These are phyloP conservation scores for Trichogramma pretiosum DNA, from an alignment of 1,140 invertebrate genomes.

Conservation along the genomic window DNA sequence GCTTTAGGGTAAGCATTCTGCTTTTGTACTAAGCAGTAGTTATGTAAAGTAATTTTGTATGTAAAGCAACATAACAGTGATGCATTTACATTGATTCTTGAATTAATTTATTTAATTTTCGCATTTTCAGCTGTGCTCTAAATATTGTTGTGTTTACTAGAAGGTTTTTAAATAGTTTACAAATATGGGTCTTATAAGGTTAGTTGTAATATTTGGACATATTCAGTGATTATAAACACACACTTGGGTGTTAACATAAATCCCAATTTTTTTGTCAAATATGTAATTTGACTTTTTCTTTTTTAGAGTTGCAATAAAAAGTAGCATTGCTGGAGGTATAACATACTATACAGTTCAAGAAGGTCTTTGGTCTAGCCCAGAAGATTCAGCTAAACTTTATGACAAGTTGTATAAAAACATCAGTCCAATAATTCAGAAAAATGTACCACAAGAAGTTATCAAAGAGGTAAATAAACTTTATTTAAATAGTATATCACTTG, in stretches of 20 bases:
- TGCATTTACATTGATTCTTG: too few relatives aligned
- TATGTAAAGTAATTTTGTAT: too few relatives aligned
- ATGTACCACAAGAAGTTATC: constrained; percentile 26
- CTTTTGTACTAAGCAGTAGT: too few relatives aligned
- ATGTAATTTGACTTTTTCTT: constrained; percentile 23
- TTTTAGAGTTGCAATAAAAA: constrained; percentile 31
- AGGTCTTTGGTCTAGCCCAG: constrained; percentile 35
- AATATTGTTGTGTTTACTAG: too few relatives aligned
- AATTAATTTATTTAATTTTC: too few relatives aligned
- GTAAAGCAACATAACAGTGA: too few relatives aligned
- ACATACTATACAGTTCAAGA: constrained; percentile 33
- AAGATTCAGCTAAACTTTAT: constrained; percentile 33
- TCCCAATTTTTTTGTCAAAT: not conserved
- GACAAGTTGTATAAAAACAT: constrained; percentile 28
- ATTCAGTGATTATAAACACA: not conserved
- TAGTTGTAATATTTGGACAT: not conserved
- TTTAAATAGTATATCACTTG: not conserved
- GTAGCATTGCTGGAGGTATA: constrained; percentile 27
- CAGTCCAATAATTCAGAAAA: constrained; percentile 28
- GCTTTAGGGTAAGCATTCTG: too few relatives aligned
- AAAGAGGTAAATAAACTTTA: constrained; percentile 24
- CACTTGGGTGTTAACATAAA: not conserved
- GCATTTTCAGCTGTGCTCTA: too few relatives aligned
- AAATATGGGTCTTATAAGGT: constrained; percentile 8
- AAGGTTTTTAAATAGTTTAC: not conserved